phyloP scores from a whole-genome alignment of 23 tunicate species.

The Oikopleura vanhoeffeni region DNA sequence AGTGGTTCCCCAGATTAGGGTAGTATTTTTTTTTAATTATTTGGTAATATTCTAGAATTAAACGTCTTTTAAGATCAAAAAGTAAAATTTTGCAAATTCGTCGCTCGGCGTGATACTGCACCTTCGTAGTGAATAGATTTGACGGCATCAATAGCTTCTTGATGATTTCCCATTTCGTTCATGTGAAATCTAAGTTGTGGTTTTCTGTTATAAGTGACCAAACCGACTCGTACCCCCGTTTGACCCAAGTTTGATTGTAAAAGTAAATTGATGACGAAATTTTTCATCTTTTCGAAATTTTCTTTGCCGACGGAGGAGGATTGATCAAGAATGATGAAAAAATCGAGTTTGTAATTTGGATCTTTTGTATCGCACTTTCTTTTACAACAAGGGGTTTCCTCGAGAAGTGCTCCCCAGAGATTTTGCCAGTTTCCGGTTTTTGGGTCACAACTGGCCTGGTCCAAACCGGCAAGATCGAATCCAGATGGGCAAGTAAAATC shows the following conservation, averaged over 20 bases:
- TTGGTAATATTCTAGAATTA: no score
- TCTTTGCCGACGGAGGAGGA: conserved; percentile 11
- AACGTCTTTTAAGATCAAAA: no score
- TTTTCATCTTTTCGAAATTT: neutral
- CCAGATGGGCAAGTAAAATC: conserved; percentile 8
- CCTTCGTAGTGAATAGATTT: conserved; percentile 30
- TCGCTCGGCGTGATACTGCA: no score
- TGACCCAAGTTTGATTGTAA: conserved; percentile 11
- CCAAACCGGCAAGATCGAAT: conserved; percentile 15
- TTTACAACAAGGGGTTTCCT: conserved; percentile 7
- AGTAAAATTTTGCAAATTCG: no score
- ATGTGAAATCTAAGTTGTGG: conserved; percentile 25
- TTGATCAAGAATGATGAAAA: conserved; percentile 12
- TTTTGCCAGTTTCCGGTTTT: conserved; percentile 4
- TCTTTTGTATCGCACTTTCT: conserved; percentile 11
- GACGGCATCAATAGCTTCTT: conserved; percentile 23
- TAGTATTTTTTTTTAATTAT: no score
- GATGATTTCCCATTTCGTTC: conserved; percentile 17
- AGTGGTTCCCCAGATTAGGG: no score
- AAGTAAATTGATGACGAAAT: neutral
- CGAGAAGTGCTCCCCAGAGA: neutral
- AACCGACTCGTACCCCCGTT: conserved; percentile 39
- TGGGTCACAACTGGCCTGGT: conserved; percentile 10
- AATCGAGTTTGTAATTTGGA: conserved; percentile 9
- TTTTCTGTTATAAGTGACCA: conserved; percentile 26